Evolutionary conservation across 1,140 invertebrate species (phyloP), one percentile per base, ranked within the genome.

Genomic region (Lepidurus arcticus): DNA sequence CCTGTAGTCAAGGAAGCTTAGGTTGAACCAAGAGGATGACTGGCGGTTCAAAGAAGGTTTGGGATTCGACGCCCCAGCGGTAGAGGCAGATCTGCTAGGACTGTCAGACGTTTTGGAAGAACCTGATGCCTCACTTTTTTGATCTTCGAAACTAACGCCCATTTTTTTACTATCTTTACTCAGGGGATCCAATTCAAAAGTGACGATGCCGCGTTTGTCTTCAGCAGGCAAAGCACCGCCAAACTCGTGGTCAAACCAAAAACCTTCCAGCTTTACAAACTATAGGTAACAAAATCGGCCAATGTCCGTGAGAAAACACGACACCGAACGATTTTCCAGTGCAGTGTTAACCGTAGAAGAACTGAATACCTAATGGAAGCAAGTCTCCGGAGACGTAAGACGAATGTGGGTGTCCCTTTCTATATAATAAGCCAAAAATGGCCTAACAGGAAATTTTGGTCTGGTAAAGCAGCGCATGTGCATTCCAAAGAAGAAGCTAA

Each of bases 1-100:
- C 78, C 78, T 74, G 43, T 47, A 78, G 42, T 78, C 78, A 44
- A 78, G 73, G 43, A 78, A 78, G 44, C 78, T 78, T 74, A 78
- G 45, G 73, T 78, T 78, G 78, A 75, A 78, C 78, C 78, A 78
- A 11, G 78, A 78, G 44, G 78, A 78, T 42, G 74, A 75, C 24
- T 78, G 78, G 21, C 78, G 42, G 42, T 78, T 78, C 53, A 65
- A 65, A 65, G 53, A 65, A 21, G 53, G 53, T 65, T 65, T 65
- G 16, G 53, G 53, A 65, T 65, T 65, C 9, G 53, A 7, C 21
- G 16, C 53, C 45, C 34, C 34, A 34, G 34, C 4, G 34, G 3
- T 34, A 34, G 34, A 34, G 34, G 34, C 34, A 34, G 45, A 47
- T 21, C 21, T 65, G 21, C 53, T 65, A 9, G 53, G 53, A 16